phyloP scores from a whole-genome alignment of 2,113 vertebrate species.

The Spheniscus mendiculus region DNA sequence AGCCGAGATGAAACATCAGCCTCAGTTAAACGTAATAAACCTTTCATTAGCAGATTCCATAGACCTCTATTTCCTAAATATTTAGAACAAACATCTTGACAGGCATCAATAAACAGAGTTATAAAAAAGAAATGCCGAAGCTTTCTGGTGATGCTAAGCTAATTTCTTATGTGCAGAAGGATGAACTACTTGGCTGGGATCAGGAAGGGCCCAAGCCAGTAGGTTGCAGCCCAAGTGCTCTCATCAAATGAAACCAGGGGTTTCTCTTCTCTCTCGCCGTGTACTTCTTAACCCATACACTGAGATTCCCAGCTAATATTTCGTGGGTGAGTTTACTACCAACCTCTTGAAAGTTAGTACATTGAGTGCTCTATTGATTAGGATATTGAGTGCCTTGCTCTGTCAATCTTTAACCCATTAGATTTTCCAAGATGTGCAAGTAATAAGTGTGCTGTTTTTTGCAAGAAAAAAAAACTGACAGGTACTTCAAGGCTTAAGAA shows the following conservation, averaged over 20 bases:
- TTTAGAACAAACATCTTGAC: neutral
- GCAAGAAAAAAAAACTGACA: neutral
- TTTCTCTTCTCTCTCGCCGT: accelerated
- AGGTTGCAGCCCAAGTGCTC: neutral
- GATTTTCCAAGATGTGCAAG: neutral
- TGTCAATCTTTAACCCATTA: neutral
- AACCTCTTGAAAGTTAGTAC: neutral
- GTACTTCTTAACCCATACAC: neutral
- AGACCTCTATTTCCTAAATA: neutral
- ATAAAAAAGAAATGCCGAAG: neutral
- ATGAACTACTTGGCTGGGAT: neutral
- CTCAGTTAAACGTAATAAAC: neutral
- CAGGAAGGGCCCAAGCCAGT: neutral
- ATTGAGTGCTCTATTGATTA: neutral
- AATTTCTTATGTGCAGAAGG: neutral
- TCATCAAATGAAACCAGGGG: neutral
- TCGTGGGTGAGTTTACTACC: neutral
- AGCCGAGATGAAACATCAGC: neutral
- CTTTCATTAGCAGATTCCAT: neutral
- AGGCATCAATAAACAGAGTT: neutral
- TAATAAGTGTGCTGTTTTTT: neutral
- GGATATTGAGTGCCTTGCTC: neutral
- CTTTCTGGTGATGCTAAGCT: neutral
- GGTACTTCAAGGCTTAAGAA: neutral
- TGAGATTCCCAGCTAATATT: neutral